Conservation (phyloP, 2,888 invertebrate species). For the Drosophila monieri region DNA sequence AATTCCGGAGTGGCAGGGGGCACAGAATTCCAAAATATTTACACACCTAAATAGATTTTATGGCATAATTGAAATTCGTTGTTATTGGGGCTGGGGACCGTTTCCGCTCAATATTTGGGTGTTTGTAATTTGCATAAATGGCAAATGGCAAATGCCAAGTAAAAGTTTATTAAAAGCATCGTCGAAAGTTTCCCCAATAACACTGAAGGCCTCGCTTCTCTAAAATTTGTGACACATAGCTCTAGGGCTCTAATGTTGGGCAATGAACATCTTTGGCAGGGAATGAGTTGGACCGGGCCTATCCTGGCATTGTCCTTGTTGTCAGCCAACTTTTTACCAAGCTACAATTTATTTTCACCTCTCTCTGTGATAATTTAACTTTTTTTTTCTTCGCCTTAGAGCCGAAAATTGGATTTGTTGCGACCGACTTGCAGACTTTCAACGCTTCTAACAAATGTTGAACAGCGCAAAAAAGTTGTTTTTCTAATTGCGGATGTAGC, state of each 20-base stretch:
- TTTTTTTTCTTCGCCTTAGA: slow-evolving; percentile 29
- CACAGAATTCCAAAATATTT: slow-evolving; percentile 71
- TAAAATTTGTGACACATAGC: slow-evolving; percentile 67
- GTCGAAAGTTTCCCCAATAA: slow-evolving; percentile 58
- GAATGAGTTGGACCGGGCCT: slow-evolving; percentile 6
- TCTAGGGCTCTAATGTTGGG: slow-evolving; percentile 28
- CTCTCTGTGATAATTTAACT: slow-evolving; percentile 63
- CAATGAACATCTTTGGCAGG: slow-evolving; percentile 2
- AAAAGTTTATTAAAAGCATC: slow-evolving; percentile 74
- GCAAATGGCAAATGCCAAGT: slow-evolving; percentile 57
- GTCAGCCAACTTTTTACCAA: slow-evolving; percentile 46
- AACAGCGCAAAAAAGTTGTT: slow-evolving; percentile 34
- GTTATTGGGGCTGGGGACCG: slow-evolving; percentile 52
- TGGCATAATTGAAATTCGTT: slow-evolving; percentile 79
- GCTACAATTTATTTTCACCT: slow-evolving; percentile 52
- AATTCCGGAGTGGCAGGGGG: slow-evolving; percentile 7
- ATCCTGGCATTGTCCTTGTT: slow-evolving; percentile 32
- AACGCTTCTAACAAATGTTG: slow-evolving; percentile 34
- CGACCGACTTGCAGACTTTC: slow-evolving; percentile 46
- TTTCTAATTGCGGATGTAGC: slow-evolving; percentile 35
- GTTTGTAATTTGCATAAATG: slow-evolving; percentile 69
- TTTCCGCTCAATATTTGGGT: slow-evolving; percentile 18
- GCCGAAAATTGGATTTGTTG: slow-evolving; percentile 51
- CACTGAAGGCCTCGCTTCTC: slow-evolving; percentile 57
- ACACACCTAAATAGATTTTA: slow-evolving; percentile 77